A percentile compares a stretch with the other conserved stretches of the same genome.
These are phyloP conservation scores for Tanytarsus gracilentus DNA, from an alignment of 2,888 invertebrate species.

Conservation along the genomic window DNA sequence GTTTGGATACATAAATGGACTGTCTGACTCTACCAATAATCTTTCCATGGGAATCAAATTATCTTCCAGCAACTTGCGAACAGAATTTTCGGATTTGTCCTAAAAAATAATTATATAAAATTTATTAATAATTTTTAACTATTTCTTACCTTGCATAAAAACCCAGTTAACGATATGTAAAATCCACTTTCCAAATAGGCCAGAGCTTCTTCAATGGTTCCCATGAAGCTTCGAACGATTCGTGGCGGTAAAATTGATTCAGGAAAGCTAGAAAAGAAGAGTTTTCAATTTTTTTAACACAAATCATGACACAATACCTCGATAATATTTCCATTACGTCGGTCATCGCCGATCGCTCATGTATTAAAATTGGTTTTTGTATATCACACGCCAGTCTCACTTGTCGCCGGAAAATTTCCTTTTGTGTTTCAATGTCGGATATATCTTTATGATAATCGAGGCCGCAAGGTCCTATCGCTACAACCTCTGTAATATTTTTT, in stretches of 20 bases:
- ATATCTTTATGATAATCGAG: constrained; percentile 91
- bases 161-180: constrained; percentile 75
- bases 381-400: constrained; percentile 76
- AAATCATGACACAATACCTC: constrained; percentile 39
- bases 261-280: constrained; percentile 38
- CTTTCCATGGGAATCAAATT: constrained; percentile 73
- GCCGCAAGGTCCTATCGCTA: constrained; percentile 90
- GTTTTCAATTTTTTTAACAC: neutral
- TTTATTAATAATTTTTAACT: neutral
- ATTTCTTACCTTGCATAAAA: constrained; percentile 39
- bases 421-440: constrained; percentile 80
- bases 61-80: constrained; percentile 71
- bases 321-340: constrained; percentile 66
- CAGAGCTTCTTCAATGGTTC: constrained; percentile 73
- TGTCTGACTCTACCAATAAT: constrained; percentile 83
- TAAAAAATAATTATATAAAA: constrained; percentile 63
- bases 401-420: constrained; percentile 79
- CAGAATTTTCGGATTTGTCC: constrained; percentile 86
- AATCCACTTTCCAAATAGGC: constrained; percentile 76
- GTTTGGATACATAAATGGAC: constrained; percentile 94
- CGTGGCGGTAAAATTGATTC: constrained; percentile 41
- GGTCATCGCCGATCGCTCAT: constrained; percentile 84
- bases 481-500: constrained; percentile 57
- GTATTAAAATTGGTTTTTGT: constrained; percentile 78
- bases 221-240: constrained; percentile 79